These are phyloP conservation scores for Platynereis dumerilii DNA, from an alignment of 2,888 invertebrate species.

Conservation along the genomic window DNA sequence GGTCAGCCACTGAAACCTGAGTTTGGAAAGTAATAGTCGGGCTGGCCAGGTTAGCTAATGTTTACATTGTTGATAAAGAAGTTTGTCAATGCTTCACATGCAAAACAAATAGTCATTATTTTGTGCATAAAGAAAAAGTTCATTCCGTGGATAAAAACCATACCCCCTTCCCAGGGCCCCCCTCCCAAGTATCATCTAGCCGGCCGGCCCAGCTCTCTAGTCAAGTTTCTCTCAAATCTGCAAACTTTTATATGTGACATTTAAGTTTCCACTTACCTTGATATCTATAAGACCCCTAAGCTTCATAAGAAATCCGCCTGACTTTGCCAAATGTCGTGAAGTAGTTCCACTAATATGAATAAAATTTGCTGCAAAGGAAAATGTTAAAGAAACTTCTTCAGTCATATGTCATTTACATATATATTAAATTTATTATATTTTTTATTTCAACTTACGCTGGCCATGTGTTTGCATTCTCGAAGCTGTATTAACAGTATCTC, in stretches of 20 bases:
- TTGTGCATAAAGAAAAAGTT: too few species aligned
- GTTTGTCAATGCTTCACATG: too few species aligned
- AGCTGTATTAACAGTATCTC: conserved; percentile 18
- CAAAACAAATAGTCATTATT: too few species aligned
- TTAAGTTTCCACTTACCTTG: conserved; percentile 21
- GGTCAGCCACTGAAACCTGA: neutral
- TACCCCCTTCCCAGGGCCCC: neutral
- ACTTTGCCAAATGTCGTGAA: conserved; percentile 14
- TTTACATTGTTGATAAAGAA: too few species aligned
- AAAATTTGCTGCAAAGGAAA: conserved; percentile 9
- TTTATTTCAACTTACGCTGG: conserved; percentile 7
- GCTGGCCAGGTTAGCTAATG: too few species aligned
- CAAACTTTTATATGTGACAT: neutral
- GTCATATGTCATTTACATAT: neutral
- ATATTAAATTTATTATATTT: neutral
- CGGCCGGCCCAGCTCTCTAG: neutral
- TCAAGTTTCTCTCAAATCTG: neutral
- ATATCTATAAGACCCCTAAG: conserved; percentile 15
- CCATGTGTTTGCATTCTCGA: conserved; percentile 15
- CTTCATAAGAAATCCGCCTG: conserved; percentile 13
- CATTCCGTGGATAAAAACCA: neutral
- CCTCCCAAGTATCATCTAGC: neutral
- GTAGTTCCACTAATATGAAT: conserved; percentile 22
- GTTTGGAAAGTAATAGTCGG: too few species aligned
- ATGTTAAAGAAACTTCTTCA: neutral